Conservation (phyloP, 2,888 invertebrate genomes). For the Ormyrus nitidulus region DNA sequence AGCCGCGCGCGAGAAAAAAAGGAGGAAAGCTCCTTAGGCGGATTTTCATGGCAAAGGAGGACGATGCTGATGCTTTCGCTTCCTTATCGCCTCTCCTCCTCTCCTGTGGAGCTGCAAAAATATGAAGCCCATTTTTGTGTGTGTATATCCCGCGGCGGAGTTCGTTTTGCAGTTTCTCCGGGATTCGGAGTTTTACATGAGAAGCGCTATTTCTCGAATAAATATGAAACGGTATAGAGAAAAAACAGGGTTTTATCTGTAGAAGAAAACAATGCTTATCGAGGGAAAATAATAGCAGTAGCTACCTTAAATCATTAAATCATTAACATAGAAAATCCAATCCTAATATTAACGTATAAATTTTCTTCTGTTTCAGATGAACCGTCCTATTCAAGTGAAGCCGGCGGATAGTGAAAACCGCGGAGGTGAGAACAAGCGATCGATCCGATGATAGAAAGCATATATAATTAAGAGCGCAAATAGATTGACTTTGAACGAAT, state of each 20-base stretch:
- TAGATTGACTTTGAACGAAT: conserved; percentile 8
- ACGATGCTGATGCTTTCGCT: not conserved
- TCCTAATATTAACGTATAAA: not conserved
- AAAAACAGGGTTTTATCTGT: too few species aligned
- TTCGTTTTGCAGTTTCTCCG: not conserved
- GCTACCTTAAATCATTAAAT: not conserved
- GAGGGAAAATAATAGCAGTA: not conserved
- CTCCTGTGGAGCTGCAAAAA: not conserved
- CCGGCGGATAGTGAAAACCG: conserved; percentile 99
- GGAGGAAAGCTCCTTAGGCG: conserved; percentile 7
- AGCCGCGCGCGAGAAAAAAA: not conserved
- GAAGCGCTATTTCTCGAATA: not conserved
- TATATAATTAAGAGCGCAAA: conserved; percentile 16
- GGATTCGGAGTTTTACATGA: not conserved
- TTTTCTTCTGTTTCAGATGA: conserved; percentile 90
- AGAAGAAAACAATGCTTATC: too few species aligned
- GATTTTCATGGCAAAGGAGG: conserved; percentile 24
- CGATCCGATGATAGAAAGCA: conserved; percentile 54
- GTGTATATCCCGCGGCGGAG: conserved; percentile 3
- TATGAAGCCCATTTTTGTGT: not conserved
- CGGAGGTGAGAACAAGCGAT: conserved; percentile 85
- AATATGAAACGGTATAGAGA: not conserved
- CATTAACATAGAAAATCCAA: not conserved
- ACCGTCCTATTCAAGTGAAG: conserved; percentile 99
- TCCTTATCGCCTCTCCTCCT: conserved; percentile 12